Conservation (phyloP, 2,113 vertebrate species). For the Heteronetta atricapilla region DNA sequence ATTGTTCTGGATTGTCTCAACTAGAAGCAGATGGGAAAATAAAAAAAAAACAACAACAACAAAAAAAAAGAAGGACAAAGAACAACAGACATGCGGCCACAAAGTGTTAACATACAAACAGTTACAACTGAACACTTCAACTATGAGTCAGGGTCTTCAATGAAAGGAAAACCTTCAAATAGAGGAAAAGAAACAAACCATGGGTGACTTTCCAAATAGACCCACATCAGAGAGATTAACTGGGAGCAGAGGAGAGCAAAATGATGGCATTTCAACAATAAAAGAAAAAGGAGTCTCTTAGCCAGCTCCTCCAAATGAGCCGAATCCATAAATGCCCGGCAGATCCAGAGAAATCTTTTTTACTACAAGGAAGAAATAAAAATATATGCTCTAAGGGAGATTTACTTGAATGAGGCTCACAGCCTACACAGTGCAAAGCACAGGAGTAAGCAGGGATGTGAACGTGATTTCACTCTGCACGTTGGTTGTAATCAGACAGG, state of each 20-base stretch:
- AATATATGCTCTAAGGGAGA: background rate
- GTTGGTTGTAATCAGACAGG: background rate
- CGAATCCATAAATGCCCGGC: background rate
- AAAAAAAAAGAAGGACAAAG: constrained; percentile 69
- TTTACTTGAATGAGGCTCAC: constrained; percentile 6
- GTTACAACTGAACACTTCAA: constrained; percentile 58
- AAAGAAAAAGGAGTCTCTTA: constrained; percentile 19
- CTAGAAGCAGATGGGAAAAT: constrained; percentile 78
- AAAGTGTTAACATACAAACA: constrained; percentile 74
- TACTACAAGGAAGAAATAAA: background rate
- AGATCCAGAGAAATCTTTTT: constrained; percentile 34
- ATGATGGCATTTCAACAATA: constrained; percentile 38
- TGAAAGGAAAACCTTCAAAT: constrained; percentile 41
- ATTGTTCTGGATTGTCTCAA: constrained; percentile 94
- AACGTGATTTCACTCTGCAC: background rate
- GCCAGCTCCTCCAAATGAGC: constrained; percentile 3
- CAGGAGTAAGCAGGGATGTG: background rate
- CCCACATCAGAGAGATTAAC: constrained; percentile 47
- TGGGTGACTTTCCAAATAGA: constrained; percentile 46
- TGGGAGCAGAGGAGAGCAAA: constrained; percentile 36
- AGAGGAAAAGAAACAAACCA: constrained; percentile 29
- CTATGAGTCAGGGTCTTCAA: constrained; percentile 8
- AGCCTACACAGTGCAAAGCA: constrained; percentile 45
- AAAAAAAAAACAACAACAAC: background rate
- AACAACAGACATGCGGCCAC: constrained; percentile 81